These are phyloP conservation scores for Micropoecilia bifurca DNA, from an alignment of 2,797 vertebrate genomes.

Conservation along the genomic window DNA sequence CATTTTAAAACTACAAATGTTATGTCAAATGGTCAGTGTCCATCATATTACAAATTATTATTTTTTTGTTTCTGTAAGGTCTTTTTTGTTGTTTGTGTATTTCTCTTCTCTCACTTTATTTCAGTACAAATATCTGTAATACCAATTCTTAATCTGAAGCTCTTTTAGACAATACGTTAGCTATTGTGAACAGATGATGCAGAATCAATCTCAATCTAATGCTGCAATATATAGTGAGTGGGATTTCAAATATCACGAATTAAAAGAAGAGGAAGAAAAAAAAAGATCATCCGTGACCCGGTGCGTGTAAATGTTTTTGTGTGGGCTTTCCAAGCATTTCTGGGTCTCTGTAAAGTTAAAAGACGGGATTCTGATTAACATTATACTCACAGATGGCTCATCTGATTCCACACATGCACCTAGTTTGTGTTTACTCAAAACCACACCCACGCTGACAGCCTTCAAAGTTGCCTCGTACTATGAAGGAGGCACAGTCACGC, in stretches of 20 bases:
- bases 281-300: not conserved
- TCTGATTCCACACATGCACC: slow-evolving; percentile 5
- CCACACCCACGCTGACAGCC: not conserved
- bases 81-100: not conserved
- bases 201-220: not conserved
- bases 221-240: not conserved
- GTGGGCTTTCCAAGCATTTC: not conserved
- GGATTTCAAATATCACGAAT: slow-evolving; percentile 3
- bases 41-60: not conserved
- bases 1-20: not conserved
- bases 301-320: not conserved
- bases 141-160: not conserved
- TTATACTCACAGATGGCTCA: slow-evolving; percentile 12
- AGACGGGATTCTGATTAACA: slow-evolving; percentile 19
- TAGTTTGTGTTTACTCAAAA: slow-evolving; percentile 15
- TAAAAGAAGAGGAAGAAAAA: not conserved
- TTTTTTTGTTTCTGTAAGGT: not conserved
- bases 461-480: slow-evolving; percentile 20
- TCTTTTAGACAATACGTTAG: not conserved
- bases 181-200: not conserved
- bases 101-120: not conserved
- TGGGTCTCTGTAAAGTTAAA: slow-evolving; percentile 7
- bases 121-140: not conserved
- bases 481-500: slow-evolving; percentile 40
- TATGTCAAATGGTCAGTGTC: not conserved